phyloP scores from a whole-genome alignment of 2,888 invertebrate species.

The Helicoverpa assulta region DNA sequence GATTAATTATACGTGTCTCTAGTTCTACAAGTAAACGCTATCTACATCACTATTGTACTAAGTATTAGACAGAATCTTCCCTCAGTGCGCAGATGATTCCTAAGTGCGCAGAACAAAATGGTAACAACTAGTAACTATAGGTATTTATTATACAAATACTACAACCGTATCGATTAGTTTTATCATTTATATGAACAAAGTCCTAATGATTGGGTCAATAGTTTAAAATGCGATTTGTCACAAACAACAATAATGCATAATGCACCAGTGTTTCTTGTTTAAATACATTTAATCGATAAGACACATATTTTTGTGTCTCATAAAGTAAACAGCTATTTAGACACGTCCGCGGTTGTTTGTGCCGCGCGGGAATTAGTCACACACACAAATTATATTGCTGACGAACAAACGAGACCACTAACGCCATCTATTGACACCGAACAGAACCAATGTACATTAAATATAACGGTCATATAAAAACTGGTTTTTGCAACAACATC shows the following conservation, averaged over 20 bases:
- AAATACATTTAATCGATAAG: constrained; percentile 30
- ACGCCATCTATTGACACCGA: constrained; percentile 71
- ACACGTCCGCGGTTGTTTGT: constrained; percentile 55
- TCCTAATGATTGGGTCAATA: constrained; percentile 26
- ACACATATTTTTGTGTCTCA: constrained; percentile 39
- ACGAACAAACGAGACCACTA: constrained; percentile 59
- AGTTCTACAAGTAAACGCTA: neutral
- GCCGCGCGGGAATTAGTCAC: constrained; percentile 59
- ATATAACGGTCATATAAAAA: constrained; percentile 52
- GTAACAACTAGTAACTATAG: neutral
- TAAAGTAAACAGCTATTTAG: constrained; percentile 57
- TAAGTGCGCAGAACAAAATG: constrained; percentile 32
- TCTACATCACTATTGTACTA: too few relatives aligned
- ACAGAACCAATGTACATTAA: constrained; percentile 26
- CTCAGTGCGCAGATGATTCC: constrained; percentile 24
- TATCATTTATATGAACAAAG: constrained; percentile 30
- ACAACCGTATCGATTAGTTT: constrained; percentile 17
- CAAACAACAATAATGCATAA: neutral
- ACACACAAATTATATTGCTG: constrained; percentile 39
- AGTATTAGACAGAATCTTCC: neutral
- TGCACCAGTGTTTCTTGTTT: constrained; percentile 4
- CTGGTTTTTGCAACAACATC: constrained; percentile 30
- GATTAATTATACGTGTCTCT: neutral
- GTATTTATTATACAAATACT: constrained; percentile 1
- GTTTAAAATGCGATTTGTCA: constrained; percentile 10